A percentile compares a stretch with the other conserved stretches of the same genome.
phyloP scores from a whole-genome alignment of 2,113 vertebrate genomes.

The Cavia porcellus region DNA sequence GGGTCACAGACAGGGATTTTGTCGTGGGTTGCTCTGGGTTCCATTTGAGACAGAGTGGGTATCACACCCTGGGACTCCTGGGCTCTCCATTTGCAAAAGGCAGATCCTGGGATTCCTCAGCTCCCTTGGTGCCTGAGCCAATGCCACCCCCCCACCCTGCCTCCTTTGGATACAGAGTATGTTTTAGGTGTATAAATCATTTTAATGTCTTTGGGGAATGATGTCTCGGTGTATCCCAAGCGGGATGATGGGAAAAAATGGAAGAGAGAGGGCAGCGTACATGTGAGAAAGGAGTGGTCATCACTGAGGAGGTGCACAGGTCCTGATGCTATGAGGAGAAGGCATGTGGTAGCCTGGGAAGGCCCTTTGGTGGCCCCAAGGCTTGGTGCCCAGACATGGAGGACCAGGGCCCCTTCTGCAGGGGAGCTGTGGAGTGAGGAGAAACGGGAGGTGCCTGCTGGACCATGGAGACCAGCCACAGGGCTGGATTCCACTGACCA shows the following conservation, averaged over 20 bases:
- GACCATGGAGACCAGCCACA: fast-evolving
- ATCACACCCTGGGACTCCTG: fast-evolving
- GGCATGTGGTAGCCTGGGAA: neutral
- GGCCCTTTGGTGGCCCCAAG: neutral
- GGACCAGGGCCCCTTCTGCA: neutral
- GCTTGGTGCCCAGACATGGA: neutral
- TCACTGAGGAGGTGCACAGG: neutral
- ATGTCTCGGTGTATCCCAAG: neutral
- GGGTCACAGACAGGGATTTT: neutral
- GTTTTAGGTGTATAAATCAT: neutral
- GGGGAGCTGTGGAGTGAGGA: neutral
- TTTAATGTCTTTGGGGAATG: neutral
- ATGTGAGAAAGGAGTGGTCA: neutral
- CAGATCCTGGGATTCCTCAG: neutral
- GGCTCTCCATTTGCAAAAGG: neutral
- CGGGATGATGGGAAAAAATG: neutral
- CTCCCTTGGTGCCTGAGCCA: no score
- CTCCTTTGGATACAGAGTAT: neutral
- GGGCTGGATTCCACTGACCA: fast-evolving
- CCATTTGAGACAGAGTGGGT: no score
- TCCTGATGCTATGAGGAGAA: neutral
- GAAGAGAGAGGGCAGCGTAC: neutral
- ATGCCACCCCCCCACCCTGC: no score
- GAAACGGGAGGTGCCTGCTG: neutral
- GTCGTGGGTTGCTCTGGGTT: neutral